Evolutionary conservation across 2,113 vertebrate species (phyloP).

Genomic region (Heterotis niloticus): DNA sequence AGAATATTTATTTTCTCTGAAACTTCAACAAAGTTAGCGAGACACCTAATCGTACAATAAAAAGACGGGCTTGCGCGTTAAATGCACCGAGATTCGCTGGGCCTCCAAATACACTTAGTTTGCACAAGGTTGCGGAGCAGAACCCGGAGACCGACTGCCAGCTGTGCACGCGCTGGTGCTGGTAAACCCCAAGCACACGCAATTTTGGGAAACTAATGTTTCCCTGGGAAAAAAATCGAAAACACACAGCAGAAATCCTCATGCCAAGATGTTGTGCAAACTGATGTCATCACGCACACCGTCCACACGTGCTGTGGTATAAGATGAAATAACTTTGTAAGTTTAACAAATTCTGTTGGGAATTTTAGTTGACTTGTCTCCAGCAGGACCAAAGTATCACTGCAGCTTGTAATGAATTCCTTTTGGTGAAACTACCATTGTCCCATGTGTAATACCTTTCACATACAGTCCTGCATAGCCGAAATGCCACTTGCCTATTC

Average conservation of each 20-base stretch:
- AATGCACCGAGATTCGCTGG: not conserved
- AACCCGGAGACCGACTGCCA: not conserved
- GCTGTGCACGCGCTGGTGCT: not conserved
- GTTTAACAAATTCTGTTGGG: too few species aligned
- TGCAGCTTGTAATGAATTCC: too few species aligned
- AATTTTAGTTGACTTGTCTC: too few species aligned
- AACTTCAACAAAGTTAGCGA: not conserved
- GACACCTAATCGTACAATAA: not conserved
- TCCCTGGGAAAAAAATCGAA: not conserved
- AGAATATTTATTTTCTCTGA: not conserved
- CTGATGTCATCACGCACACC: too few species aligned
- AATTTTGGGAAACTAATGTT: constrained; percentile 1
- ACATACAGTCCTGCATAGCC: too few species aligned
- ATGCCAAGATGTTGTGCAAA: too few species aligned
- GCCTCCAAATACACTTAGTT: constrained; percentile 12
- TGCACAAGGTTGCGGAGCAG: not conserved
- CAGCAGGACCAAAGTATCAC: too few species aligned
- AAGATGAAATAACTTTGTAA: too few species aligned
- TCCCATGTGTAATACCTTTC: too few species aligned
- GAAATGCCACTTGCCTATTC: too few species aligned
- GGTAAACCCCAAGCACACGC: not conserved
- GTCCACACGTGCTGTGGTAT: too few species aligned
- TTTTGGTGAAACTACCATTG: too few species aligned
- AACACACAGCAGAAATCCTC: not conserved
- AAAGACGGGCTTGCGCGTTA: not conserved